Base-by-base conservation (phyloP, 2,113 vertebrate genomes). In the Pyrgilauda ruficollis region DNA sequence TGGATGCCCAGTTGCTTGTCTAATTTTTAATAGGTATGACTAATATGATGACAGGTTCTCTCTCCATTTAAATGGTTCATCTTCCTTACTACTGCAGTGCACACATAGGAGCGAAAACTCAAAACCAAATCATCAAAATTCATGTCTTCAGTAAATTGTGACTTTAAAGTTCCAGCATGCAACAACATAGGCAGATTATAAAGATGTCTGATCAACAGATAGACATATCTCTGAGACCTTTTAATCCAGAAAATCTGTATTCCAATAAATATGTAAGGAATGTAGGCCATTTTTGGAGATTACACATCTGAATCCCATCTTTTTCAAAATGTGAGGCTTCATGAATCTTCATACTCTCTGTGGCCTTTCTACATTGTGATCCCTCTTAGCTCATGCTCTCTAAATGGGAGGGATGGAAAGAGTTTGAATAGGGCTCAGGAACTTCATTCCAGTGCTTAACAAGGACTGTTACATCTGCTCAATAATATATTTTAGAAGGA, bases 241-340 rank as follows among this genome's bases (percentile, higher is more conserved):
- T 79, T 39, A 44, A 61, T 58, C 3, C 3, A 55, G 50, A 63
- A 94, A 81, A 17, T 5, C 3, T 33, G 1, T 58, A 74, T 87
- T 78, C 12, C 9, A 35, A 50, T 49, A 15, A 70, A 11, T 69
- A 19, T 26, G 16, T 47, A 59, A 67, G 17, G 37, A 85, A 56
- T 58, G 19, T 0, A 0, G 15, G 4, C 2, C 4, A 7, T 24
- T 93, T 56, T 76, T 80, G 9, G 11, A 61, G 5, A 41, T 1
- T 20, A 10, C 3, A 11, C 26, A 14, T 56, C 63, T 88, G 41
- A 69, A 90, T 70, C 15, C 5, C 26, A 8, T 46, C 6, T 27
- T 80, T 31, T 30, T 72, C 11, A 33, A 43, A 85, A 62, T 55
- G 10, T 33, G 30, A 70, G 14, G 26, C 7, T 59, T 75, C 19